Base-by-base conservation (phyloP, 2,797 vertebrate genomes). In the Leuciscus waleckii region DNA sequence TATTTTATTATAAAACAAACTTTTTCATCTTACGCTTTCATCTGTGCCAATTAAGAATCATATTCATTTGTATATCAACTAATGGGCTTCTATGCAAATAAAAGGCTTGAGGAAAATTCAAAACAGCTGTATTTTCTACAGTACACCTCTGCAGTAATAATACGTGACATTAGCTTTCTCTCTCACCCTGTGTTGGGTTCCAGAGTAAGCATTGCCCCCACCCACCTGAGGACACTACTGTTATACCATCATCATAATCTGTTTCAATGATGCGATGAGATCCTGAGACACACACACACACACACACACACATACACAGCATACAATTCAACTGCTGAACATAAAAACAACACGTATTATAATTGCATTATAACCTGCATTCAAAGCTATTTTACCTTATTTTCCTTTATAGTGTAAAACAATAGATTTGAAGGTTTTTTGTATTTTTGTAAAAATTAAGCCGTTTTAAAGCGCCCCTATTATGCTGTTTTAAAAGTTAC, bases 221-320 rank as follows among this genome's bases (percentile, higher is more conserved):
- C 98, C 96, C 96, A 99, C 98, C 98, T 99, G 97, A 95, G 94
- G 95, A 95, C 92, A 97, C 96, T 94, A 98, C 96, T 94, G 97
- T 95, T 96, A 98, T 97, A 96, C 96, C 97, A 97, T 98, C 98
- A 97, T 99, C 98, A 97, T 97, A 98, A 96, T 99, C 98, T 96
- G 97, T 97, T 94, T 99, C 98, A 98, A 95, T 97, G 97, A 99
- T 97, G 95, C 97, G 97, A 93, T 98, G 98, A 93, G 98, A 99
- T 96, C 98, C 98, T 99, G 97, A 86, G 86, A 90, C 90, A 95
- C 89, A 93, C 94, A 92, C 93, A 94, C 90, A 95, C 93, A 91
- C 86, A 95, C 91, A 96, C 91, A 95, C 90, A 76, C 51, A 78
- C 13, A 77, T 5, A 96, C 84, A 90, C 83, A 89, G 78, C 88